Evolutionary conservation across 1,140 invertebrate genomes (phyloP).

Genomic region (Drosophila pectinifera): DNA sequence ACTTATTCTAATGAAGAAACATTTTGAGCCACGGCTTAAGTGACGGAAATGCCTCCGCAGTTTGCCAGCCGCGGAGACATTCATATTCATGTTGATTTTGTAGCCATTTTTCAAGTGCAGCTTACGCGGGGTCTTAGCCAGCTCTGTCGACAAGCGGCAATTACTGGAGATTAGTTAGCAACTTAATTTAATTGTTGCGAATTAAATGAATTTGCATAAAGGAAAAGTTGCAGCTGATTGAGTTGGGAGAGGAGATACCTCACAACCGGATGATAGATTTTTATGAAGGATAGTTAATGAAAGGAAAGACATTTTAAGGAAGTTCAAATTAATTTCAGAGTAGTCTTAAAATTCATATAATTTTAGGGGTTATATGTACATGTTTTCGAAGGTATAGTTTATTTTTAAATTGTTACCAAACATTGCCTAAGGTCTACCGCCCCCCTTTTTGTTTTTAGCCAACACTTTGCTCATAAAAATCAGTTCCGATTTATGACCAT

Average conservation of each 20-base stretch:
- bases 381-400: neutral
- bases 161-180: conserved; percentile 65
- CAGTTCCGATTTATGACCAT: conserved; percentile 54
- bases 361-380: too few relatives aligned
- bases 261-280: neutral
- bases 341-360: too few relatives aligned
- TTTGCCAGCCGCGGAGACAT: conserved; percentile 2
- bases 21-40: conserved; percentile 78
- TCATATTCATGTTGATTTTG: conserved; percentile 68
- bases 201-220: conserved; percentile 68
- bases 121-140: conserved; percentile 58
- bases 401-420: neutral
- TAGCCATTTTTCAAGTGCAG: conserved; percentile 78
- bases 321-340: too few relatives aligned
- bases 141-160: conserved; percentile 56
- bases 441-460: neutral
- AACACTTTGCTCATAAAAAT: conserved; percentile 32
- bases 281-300: neutral
- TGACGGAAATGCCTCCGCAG: conserved; percentile 71
- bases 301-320: too few relatives aligned
- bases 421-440: neutral
- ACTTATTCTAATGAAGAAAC: conserved; percentile 84
- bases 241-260: neutral
- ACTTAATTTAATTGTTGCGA: conserved; percentile 79
- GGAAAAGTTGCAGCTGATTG: conserved; percentile 13